Conservation (phyloP, 1,140 invertebrate species). For the Phenacoccus solenopsis region DNA sequence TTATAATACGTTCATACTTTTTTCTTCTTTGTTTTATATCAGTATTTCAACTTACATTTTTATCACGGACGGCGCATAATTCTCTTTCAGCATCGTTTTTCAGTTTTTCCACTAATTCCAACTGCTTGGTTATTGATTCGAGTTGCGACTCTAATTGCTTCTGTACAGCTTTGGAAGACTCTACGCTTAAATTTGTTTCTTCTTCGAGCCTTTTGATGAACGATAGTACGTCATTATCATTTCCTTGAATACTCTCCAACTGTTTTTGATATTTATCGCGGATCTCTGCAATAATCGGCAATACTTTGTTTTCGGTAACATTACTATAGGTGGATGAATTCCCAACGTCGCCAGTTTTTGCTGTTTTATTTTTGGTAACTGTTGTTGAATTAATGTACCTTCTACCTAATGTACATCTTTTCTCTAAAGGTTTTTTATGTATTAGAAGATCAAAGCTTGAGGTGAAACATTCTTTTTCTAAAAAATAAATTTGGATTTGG, state of each 20-base stretch:
- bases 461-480: background rate
- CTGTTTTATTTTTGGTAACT: no score
- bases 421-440: background rate
- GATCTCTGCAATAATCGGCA: background rate
- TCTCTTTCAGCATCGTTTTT: background rate
- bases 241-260: background rate
- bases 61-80: background rate
- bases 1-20: no score
- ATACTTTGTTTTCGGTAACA: background rate
- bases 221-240: background rate
- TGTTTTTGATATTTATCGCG: background rate
- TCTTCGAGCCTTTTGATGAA: background rate
- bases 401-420: no score
- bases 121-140: background rate
- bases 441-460: background rate
- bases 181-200: background rate
- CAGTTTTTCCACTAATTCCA: background rate
- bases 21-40: no score
- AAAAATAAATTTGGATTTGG: no score
- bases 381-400: no score
- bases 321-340: background rate
- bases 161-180: background rate
- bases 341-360: no score
- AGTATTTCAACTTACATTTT: background rate
- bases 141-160: background rate